phyloP scores from a whole-genome alignment of 2,888 invertebrate species.

The Eretmocerus hayati region DNA sequence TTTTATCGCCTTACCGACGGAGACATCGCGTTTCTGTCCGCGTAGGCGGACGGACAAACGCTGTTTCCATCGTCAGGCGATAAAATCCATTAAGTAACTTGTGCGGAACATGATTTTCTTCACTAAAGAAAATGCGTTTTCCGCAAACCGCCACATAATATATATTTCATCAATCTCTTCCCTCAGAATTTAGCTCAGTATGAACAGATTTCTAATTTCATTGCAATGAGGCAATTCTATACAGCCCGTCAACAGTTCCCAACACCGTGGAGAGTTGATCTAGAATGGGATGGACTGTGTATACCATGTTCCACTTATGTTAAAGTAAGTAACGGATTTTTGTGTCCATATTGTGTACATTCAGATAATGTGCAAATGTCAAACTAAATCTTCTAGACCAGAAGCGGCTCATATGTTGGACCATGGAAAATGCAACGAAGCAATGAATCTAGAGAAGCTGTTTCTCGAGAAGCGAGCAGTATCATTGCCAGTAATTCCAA shows the following conservation, averaged over 20 bases:
- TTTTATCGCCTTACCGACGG: no score
- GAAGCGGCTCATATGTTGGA: conserved; percentile 10
- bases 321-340: conserved; percentile 23
- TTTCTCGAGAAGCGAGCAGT: no score
- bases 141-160: no score
- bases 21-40: no score
- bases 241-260: conserved; percentile 8
- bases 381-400: not conserved
- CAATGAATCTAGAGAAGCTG: no score
- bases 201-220: conserved; percentile 23
- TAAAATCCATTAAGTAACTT: no score
- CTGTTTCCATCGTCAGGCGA: no score
- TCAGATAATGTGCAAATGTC: not conserved
- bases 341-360: not conserved
- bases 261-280: conserved; percentile 16
- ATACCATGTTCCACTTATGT: conserved; percentile 26
- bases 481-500: no score
- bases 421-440: conserved; percentile 3
- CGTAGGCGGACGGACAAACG: no score
- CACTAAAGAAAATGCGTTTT: no score
- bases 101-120: no score
- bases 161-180: conserved; percentile 3
- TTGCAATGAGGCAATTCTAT: conserved; percentile 25
- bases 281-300: conserved; percentile 24
- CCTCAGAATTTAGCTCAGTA: conserved; percentile 23